Percentiles rank a stretch among this genome's conserved stretches.
phyloP scores from a whole-genome alignment of 1,140 invertebrate genomes.

The Pseudomyrmex flavicornis region DNA sequence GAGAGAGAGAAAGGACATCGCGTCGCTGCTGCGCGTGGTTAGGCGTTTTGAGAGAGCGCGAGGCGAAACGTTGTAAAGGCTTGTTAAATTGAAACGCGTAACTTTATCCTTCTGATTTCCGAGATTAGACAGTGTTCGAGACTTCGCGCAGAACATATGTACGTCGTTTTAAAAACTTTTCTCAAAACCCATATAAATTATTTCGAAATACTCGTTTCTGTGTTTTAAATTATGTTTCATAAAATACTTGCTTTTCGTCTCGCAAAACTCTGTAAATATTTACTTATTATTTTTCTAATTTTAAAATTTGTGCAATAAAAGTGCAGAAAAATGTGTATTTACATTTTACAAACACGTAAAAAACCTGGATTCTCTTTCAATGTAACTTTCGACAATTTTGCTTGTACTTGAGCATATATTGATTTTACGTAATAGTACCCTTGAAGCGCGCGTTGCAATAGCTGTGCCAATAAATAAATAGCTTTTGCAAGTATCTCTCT shows the following conservation, averaged over 20 bases:
- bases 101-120: neutral
- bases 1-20: no score
- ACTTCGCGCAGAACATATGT: neutral
- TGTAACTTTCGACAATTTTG: neutral
- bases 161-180: no score
- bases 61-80: constrained; percentile 23
- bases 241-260: no score
- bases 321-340: no score
- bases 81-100: constrained; percentile 17
- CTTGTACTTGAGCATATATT: neutral
- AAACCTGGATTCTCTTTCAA: neutral
- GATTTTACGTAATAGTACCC: constrained; percentile 13
- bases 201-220: no score
- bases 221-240: no score
- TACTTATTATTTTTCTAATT: neutral
- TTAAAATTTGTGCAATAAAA: neutral
- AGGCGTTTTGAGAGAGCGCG: constrained; percentile 4
- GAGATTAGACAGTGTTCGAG: neutral
- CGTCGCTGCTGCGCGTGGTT: constrained; percentile 9
- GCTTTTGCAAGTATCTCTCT: neutral
- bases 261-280: neutral
- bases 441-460: neutral
- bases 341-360: no score
- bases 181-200: no score
- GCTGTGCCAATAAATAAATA: constrained; percentile 16